Evolutionary conservation across 2,797 vertebrate genomes (phyloP), one percentile per base, ranked within the genome.

Genomic region (Myotis findleyi): DNA sequence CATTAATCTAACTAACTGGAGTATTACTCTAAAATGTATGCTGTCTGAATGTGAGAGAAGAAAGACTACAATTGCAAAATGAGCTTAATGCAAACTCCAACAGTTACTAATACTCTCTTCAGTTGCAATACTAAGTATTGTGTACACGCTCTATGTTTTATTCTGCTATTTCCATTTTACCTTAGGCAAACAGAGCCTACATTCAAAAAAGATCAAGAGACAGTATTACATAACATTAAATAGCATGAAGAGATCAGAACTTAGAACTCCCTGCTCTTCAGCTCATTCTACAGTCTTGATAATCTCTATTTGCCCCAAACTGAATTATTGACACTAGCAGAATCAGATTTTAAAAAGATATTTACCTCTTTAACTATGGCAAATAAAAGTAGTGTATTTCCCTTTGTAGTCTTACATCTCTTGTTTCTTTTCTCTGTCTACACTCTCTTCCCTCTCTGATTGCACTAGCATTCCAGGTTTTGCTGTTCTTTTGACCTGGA

Each of bases 1-100:
- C 81, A 97, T 88, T 96, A 89, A 88, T 72, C 18, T 30, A 93
- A 55, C 62, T 72, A 86, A 94, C 68, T 82, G 21, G 38, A 79
- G 30, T 68, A 86, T 80, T 88, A 86, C 33, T 92, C 69, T 89
- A 90, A 95, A 87, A 90, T 86, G 75, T 89, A 62, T 51, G 17
- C 59, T 25, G 36, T 64, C 14, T 87, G 44, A 41, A 55, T 62
- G 27, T 57, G 44, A 69, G 41, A 72, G n/a, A 94, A 64, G 44
- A 77, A 93, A 85, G 57, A 14, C 66, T 92, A 75, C 71, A 66
- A 71, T 7, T 82, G 18, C 18, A 92, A 88, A 94, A 36, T 53
- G 36, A 30, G 18, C 81, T 82, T n/a, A 80, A 62, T 17, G 23
- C 47, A 55, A 75, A 95, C 9, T 33, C 41, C 84, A 91, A 12